phyloP scores from a whole-genome alignment of 2,113 vertebrate genomes.

The Mesoclemmys tuberculata region DNA sequence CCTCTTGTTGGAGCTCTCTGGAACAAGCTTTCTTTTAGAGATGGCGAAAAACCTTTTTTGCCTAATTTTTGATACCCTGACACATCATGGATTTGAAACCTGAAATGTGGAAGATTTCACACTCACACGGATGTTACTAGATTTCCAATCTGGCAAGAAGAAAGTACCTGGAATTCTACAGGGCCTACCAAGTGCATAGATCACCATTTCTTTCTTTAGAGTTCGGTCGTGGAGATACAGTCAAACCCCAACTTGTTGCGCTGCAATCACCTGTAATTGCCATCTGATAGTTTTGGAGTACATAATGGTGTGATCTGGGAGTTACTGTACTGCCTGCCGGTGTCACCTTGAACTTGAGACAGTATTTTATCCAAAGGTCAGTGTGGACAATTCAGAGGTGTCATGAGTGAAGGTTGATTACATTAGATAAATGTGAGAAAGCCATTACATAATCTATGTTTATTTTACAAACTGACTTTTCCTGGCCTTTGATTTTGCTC shows the following conservation, averaged over 20 bases:
- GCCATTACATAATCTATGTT: background rate
- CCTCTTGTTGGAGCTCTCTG: fast-evolving
- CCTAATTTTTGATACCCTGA: background rate
- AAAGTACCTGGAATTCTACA: background rate
- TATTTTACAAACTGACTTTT: background rate
- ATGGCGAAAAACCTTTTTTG: background rate
- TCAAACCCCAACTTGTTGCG: background rate
- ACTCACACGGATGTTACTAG: background rate
- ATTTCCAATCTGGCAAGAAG: background rate
- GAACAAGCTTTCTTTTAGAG: background rate
- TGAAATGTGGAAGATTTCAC: no score
- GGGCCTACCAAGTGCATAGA: background rate
- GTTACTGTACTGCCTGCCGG: background rate
- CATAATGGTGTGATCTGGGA: background rate
- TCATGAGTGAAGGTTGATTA: background rate
- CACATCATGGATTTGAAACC: fast-evolving
- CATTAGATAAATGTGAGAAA: background rate
- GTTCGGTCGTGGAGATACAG: background rate
- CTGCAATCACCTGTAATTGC: background rate
- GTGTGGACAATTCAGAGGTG: background rate
- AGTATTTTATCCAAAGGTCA: background rate
- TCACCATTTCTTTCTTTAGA: background rate
- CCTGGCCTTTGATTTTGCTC: background rate
- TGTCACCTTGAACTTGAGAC: background rate
- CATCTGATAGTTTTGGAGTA: background rate